Conservation (phyloP, 1,140 invertebrate species). For the Heliothis subflexa region DNA sequence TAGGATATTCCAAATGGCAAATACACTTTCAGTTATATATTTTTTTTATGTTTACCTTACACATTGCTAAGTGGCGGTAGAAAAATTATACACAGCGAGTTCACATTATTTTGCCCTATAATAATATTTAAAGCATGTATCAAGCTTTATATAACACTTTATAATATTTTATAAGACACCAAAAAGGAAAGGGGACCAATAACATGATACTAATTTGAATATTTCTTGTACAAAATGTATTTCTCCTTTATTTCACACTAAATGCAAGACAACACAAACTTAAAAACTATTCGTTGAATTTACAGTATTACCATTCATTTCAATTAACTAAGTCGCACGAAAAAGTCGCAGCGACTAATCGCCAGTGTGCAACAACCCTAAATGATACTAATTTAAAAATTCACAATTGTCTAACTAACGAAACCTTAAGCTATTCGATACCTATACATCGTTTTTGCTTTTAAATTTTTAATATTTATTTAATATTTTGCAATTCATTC, state of each 20-base stretch:
- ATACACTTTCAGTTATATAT: background rate
- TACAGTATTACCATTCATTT: conserved; percentile 7
- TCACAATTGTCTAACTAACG: conserved; percentile 47
- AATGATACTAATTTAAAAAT: conserved; percentile 41
- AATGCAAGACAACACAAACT: conserved; percentile 38
- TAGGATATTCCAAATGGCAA: background rate
- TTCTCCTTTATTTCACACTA: conserved; percentile 12
- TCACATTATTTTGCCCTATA: background rate
- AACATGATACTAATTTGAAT: conserved; percentile 14
- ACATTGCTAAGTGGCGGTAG: background rate
- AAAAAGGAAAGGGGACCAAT: conserved; percentile 1
- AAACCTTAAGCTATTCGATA: conserved; percentile 30
- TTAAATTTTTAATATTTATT: conserved; percentile 17
- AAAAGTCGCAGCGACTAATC: conserved; percentile 34
- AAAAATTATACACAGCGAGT: too few species aligned
- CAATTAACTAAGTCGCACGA: conserved; percentile 23
- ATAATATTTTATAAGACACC: too few species aligned
- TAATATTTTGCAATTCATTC: conserved; percentile 45
- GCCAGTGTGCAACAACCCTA: conserved; percentile 37
- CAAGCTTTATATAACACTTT: background rate
- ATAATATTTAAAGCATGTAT: background rate
- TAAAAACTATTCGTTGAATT: conserved; percentile 40
- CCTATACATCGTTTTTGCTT: conserved; percentile 34
- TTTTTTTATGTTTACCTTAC: background rate
- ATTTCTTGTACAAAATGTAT: conserved; percentile 37